Conservation (phyloP, 2,797 vertebrate species). For the Ataeniobius toweri region DNA sequence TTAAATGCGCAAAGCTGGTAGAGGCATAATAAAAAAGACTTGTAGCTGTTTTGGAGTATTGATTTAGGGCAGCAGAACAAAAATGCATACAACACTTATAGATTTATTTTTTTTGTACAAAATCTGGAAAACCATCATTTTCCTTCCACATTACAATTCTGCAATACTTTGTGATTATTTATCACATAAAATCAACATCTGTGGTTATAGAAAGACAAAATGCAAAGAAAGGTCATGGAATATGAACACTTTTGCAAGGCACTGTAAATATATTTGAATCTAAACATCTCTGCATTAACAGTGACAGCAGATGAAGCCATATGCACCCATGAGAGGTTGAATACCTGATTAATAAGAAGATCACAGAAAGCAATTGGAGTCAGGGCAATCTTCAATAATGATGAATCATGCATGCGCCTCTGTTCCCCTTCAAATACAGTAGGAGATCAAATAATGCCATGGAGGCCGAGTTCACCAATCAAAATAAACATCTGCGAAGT, state of each 20-base stretch:
- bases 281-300: neutral
- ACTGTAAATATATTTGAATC: neutral
- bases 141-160: neutral
- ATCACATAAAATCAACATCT: no score
- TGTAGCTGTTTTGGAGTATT: neutral
- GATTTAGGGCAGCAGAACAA: no score
- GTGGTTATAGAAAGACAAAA: neutral
- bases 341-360: slow-evolving; percentile 17
- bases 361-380: slow-evolving; percentile 17
- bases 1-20: neutral
- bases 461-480: neutral
- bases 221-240: neutral
- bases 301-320: neutral
- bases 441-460: neutral
- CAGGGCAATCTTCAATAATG: slow-evolving; percentile 11
- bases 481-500: slow-evolving; percentile 4
- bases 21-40: no score
- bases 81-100: neutral
- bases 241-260: neutral
- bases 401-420: neutral
- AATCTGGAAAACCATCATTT: neutral
- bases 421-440: neutral
- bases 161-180: neutral
- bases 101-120: neutral
- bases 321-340: slow-evolving; percentile 11